These are phyloP conservation scores for Bolinopsis microptera DNA, from an alignment of 37 sponge, comb jelly and placozoan species.

Conservation along the genomic window DNA sequence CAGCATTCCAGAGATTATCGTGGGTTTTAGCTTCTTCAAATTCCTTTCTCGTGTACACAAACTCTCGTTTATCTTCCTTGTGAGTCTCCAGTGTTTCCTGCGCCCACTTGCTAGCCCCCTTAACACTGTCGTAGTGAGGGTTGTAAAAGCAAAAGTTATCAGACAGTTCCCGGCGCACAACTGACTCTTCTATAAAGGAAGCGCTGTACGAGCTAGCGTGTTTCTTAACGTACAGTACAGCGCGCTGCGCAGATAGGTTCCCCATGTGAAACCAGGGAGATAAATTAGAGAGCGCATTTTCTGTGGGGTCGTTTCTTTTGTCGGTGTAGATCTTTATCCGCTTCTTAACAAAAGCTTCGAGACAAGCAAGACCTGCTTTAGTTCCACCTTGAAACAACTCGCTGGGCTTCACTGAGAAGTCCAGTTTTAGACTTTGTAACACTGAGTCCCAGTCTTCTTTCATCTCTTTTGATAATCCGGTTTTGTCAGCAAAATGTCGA, in stretches of 20 bases:
- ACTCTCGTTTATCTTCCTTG: conserved; percentile 68
- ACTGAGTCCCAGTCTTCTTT: conserved; percentile 50
- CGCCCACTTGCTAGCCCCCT: conserved; percentile 69
- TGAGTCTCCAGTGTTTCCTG: conserved; percentile 66
- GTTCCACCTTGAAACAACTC: conserved; percentile 49
- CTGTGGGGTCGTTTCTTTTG: conserved; percentile 67
- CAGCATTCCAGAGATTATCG: conserved; percentile 74
- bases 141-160: conserved; percentile 74
- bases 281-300: conserved; percentile 63
- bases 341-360: conserved; percentile 65
- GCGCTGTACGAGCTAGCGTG: not conserved
- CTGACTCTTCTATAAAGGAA: conserved; percentile 69
- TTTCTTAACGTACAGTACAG: conserved; percentile 62
- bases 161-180: conserved; percentile 68
- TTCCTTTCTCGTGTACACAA: conserved; percentile 67
- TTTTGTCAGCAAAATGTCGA: not conserved
- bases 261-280: conserved; percentile 70
- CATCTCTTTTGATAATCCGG: not conserved
- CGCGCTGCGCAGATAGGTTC: conserved; percentile 67
- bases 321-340: conserved; percentile 26
- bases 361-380: conserved; percentile 40
- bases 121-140: conserved; percentile 68
- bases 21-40: conserved; percentile 68
- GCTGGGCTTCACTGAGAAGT: conserved; percentile 53
- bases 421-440: conserved; percentile 15